Base-by-base conservation (phyloP, 2,888 invertebrate genomes). In the Drosophila pseudotakahashii region DNA sequence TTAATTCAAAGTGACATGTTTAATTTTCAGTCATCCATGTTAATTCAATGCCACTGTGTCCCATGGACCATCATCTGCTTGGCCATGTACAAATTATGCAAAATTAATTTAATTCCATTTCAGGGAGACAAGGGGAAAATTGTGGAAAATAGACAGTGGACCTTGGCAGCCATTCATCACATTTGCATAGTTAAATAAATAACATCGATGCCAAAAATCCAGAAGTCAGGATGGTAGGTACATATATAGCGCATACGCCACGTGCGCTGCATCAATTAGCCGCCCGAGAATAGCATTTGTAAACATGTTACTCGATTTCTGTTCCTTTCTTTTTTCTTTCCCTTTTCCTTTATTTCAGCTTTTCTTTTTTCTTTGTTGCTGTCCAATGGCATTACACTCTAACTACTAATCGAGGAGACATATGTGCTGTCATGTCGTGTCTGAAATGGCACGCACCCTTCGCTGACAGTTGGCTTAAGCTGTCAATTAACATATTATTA, bases 401-500 rank as follows among this genome's bases (percentile, higher is more conserved):
- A n/a, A 32, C 16, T 26, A 60, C 64, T 73, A 73, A 73, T 71
- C 64, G 53, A 55, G 70, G 42, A 53, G 63, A 58, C 71, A 72
- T 63, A 71, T 71, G 63, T 63, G 63, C 58, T 63, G 76, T 58
- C 73, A 70, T 63, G 61, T 71, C 71, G 59, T 41, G 55, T 60
- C 67, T 53, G n/a, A 53, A 45, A 54, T 26, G 45, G 67, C 64
- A 58, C 47, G 47, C 62, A 73, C 44, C 73, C 23, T 51, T 30
- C 60, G 73, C 57, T 66, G 74, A 77, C 84, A 81, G 79, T 81
- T 77, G 74, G 79, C 84, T 76, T 81, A 73, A 81, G 73, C 79
- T 79, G 74, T 75, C 79, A 76, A 84, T 81, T 81, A 81, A 77
- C 77, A 77, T 83, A 79, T 79, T 74, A 81, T 81, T 79, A 79